Base-by-base conservation (phyloP, 1,140 invertebrate genomes). In the Venturia canescens region DNA sequence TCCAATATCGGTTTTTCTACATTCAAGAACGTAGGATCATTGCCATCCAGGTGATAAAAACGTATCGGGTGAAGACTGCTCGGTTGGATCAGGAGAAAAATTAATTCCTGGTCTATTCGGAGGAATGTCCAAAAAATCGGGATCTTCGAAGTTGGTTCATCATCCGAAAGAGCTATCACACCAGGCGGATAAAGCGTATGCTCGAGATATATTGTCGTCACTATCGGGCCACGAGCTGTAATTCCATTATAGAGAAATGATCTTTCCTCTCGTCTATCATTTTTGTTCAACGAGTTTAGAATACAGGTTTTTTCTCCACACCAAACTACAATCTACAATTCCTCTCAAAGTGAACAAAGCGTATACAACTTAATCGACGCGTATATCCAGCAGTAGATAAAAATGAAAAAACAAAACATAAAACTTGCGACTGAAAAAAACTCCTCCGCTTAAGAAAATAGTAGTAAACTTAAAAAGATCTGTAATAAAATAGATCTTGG, bases 151-250 rank as follows among this genome's bases (percentile, higher is more conserved):
- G 44, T 38, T 21, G 34, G 31, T 11, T 11, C 31, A 66, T 71
- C 34, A 11, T 81, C 31, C 27, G 80, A 70, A 3, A 80, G 18
- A 1, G 79, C 27, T 26, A 69, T 23, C 3, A 82, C 15, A 29
- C 76, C 69, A 29, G 88, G 85, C 16, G 88, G 87, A 66, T 85
- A 89, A 0, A 92, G 60, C 0, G 85, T 89, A 50, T 92, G 89
- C 34, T 92, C 87, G 29, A 92, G 72, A 53, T 80, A 78, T 7
- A 92, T 90, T 3, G 84, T 81, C 15, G 90, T 92, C 0, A 89
- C 79, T 0, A 90, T 57, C 18, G 80, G 77, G 21, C 87, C 90
- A 0, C 27, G 76, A 15, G 80, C 88, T 89, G 29, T 27, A 84
- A 87, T 48, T 76, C 23, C 34, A 13, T 6, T 16, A 16, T 18